phyloP scores from a whole-genome alignment of 2,797 vertebrate genomes.

The Halcyon leucocephala region DNA sequence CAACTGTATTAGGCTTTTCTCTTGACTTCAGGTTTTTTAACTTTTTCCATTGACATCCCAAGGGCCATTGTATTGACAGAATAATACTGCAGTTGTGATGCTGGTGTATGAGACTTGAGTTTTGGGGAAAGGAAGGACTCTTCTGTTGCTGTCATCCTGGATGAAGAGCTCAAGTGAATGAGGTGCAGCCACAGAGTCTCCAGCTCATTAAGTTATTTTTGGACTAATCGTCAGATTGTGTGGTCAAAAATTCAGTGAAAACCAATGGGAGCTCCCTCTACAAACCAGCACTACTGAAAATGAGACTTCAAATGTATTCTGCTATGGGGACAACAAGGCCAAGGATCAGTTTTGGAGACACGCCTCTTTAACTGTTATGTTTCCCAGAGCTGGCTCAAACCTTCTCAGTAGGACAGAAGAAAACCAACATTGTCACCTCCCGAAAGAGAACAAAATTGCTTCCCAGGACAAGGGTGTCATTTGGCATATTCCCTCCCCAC shows the following conservation, averaged over 20 bases:
- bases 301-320: neutral
- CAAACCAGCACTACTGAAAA: neutral
- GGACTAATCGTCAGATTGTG: neutral
- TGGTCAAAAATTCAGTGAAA: neutral
- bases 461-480: neutral
- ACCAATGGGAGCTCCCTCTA: neutral
- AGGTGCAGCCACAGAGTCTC: neutral
- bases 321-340: neutral
- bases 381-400: constrained; percentile 31
- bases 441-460: neutral
- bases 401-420: constrained; percentile 5
- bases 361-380: neutral
- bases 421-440: neutral
- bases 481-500: neutral
- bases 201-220: neutral
- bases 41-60: constrained; percentile 69
- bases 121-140: neutral
- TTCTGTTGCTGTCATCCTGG: neutral
- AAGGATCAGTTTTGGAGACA: constrained; percentile 35
- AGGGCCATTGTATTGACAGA: constrained; percentile 66
- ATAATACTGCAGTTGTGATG: constrained; percentile 41
- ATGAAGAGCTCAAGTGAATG: neutral
- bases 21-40: constrained; percentile 68
- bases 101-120: constrained; percentile 6
- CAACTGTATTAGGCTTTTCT: constrained; percentile 65